Evolutionary conservation across 2,113 vertebrate genomes (phyloP).

Genomic region (Pachyramphus minor): DNA sequence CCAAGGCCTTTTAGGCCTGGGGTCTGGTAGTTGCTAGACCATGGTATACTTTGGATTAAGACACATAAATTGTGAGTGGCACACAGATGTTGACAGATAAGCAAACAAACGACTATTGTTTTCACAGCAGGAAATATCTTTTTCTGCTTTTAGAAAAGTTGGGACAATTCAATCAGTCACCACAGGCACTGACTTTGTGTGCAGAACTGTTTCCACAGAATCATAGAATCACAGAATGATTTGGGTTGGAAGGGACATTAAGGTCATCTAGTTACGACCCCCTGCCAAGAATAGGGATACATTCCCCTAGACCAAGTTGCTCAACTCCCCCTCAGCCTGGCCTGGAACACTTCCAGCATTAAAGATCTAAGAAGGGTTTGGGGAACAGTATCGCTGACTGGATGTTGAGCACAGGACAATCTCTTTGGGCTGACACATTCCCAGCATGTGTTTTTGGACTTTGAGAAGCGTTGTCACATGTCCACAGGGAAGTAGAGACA

Average conservation of each 20-base stretch:
- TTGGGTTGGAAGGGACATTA: background rate
- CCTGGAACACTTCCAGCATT: background rate
- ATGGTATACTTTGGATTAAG: background rate
- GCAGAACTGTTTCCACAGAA: background rate
- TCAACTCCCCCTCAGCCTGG: background rate
- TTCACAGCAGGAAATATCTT: background rate
- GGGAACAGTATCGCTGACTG: background rate
- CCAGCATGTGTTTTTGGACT: background rate
- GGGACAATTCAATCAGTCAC: background rate
- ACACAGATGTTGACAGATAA: background rate
- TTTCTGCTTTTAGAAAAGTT: background rate
- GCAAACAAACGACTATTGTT: background rate
- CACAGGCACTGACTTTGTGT: background rate
- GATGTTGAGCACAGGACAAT: background rate
- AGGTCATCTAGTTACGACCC: background rate
- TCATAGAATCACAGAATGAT: background rate
- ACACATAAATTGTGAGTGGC: background rate
- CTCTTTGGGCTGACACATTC: background rate
- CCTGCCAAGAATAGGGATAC: accelerated
- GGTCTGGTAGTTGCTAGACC: background rate
- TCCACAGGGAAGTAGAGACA: background rate
- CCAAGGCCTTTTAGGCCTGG: background rate
- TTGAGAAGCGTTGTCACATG: background rate
- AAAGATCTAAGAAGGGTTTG: background rate
- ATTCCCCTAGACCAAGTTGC: background rate